phyloP scores from a whole-genome alignment of 2,113 vertebrate genomes.

The Brevimyrus niger region DNA sequence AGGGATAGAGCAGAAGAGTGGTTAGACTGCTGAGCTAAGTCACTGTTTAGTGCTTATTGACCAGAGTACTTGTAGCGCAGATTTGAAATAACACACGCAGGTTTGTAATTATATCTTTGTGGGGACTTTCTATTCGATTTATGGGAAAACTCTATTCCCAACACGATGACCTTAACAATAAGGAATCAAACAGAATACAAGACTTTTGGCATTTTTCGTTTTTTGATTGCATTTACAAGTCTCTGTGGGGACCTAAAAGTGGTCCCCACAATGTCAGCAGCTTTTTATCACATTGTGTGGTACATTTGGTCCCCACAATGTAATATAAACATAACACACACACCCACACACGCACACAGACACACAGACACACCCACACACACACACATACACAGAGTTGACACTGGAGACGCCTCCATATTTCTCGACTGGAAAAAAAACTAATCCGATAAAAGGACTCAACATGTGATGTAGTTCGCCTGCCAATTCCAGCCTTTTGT shows the following conservation, averaged over 20 bases:
- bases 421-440: background rate
- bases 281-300: background rate
- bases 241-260: no score
- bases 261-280: background rate
- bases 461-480: background rate
- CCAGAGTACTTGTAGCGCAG: background rate
- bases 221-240: no score
- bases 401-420: background rate
- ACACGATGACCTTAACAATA: no score
- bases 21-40: background rate
- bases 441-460: background rate
- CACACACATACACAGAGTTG: background rate
- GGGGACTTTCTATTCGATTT: no score
- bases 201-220: no score
- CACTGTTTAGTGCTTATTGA: background rate
- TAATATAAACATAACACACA: background rate
- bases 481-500: constrained; percentile 1
- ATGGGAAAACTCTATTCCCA: no score
- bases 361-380: background rate
- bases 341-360: background rate
- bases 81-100: background rate
- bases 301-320: background rate
- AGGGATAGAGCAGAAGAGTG: background rate
- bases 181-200: no score
- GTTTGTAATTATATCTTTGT: background rate